phyloP scores from a whole-genome alignment of 2,888 invertebrate species.

The Tryphoninae sp. region DNA sequence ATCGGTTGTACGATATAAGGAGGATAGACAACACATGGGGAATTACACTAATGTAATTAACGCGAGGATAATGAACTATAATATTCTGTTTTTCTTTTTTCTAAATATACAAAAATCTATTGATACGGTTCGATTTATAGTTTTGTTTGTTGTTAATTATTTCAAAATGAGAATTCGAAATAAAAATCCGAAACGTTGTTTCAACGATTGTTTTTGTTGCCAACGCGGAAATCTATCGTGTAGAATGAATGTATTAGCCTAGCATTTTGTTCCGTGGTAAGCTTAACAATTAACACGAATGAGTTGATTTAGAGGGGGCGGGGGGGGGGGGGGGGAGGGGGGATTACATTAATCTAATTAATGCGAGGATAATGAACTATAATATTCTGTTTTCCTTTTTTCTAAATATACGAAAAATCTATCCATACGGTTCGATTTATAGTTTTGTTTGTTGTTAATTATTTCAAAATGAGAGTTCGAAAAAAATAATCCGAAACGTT shows the following conservation, averaged over 20 bases:
- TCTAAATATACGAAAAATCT: no score
- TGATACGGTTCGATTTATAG: not conserved
- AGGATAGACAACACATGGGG: not conserved
- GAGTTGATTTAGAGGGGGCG: not conserved
- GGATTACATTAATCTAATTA: slow-evolving; percentile 4
- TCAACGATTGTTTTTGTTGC: not conserved
- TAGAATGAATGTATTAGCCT: slow-evolving; percentile 45
- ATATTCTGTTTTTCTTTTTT: not conserved
- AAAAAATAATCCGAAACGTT: no score
- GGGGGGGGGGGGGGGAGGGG: not conserved
- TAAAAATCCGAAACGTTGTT: no score
- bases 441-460: not conserved
- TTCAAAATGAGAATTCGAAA: not conserved
- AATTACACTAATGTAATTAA: slow-evolving; percentile 8
- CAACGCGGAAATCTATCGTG: slow-evolving; percentile 36
- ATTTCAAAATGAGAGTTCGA: not conserved
- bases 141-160: not conserved
- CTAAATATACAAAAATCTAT: no score
- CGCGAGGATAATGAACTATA: not conserved
- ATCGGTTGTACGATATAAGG: not conserved
- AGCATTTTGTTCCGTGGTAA: slow-evolving; percentile 15
- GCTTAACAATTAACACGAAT: slow-evolving; percentile 18
- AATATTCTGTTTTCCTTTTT: not conserved
- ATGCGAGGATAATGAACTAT: not conserved
- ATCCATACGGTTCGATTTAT: not conserved